Evolutionary conservation across 2,797 vertebrate genomes (phyloP), one percentile per base, ranked within the genome.

Genomic region (Alectoris magna): DNA sequence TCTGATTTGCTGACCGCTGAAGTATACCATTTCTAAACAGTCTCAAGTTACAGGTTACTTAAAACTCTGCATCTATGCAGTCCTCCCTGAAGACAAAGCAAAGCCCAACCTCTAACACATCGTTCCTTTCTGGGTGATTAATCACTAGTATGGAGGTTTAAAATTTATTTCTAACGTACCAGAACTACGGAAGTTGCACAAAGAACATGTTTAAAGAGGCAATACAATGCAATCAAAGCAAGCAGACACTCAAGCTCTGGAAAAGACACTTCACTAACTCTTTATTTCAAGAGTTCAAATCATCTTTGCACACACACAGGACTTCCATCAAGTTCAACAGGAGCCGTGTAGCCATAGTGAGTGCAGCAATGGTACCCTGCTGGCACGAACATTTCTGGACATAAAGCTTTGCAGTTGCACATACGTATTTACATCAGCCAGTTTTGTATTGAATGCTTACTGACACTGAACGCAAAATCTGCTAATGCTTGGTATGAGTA

Each of bases 221-320:
- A 86, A 87, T 70, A 88, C 76, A 80, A 90, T 5, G 79, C 92
- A 82, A 87, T 86, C 41, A 90, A 95, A 96, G 95, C 93, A 93
- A 95, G 96, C 70, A 73, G 86, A 96, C 90, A 95, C 89, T 94
- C 3, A 2, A 94, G 90, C 77, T 92, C 91, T 90, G 89, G 89
- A 87, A 94, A 94, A 88, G 86, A 94, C 71, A 88, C 93, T 95
- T 91, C 51, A 90, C 93, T 76, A 86, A 79, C 91, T 94, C 87
- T 93, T 95, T 93, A 94, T 97, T 96, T 94, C 84, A 91, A 96
- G 94, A 96, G 92, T 64, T 79, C 88, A 95, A 96, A 95, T 88
- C 80, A 92, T 81, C 92, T 95, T 86, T 81, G 93, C 73, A 94
- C 63, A 90, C 63, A 90, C 80, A 95, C 64, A 84, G 72, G 84